Conservation (phyloP, 1,140 invertebrate species). For the Drosophila pseudoananassae region DNA sequence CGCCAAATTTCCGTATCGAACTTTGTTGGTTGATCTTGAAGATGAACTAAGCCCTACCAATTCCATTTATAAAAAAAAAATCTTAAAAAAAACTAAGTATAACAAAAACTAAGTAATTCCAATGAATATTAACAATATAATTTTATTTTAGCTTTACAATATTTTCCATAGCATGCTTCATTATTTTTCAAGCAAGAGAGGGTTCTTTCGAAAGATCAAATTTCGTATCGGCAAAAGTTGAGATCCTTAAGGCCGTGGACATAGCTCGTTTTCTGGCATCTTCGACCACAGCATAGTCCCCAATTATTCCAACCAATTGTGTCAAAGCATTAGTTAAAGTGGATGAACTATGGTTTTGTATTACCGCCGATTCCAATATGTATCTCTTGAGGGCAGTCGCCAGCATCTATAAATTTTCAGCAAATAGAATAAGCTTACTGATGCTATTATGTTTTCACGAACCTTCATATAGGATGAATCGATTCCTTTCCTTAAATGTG, state of each 20-base stretch:
- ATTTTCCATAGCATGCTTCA: conserved; percentile 16
- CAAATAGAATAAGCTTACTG: not conserved
- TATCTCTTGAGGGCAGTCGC: conserved; percentile 26
- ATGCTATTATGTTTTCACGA: not conserved
- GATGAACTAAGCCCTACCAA: not conserved
- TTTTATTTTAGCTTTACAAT: not conserved
- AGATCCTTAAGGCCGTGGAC: conserved; percentile 14
- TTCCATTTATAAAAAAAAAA: not conserved
- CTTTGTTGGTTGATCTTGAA: not conserved
- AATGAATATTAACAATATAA: not conserved
- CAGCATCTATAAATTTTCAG: conserved; percentile 12
- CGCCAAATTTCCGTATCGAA: not conserved
- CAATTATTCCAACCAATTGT: conserved; percentile 21
- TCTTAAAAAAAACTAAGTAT: conserved; percentile 2
- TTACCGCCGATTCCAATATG: conserved; percentile 22
- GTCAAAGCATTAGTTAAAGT: conserved; percentile 20
- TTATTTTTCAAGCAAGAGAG: not conserved
- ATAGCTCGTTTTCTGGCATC: conserved; percentile 35
- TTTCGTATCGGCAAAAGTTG: not conserved
- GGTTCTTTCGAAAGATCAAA: not conserved
- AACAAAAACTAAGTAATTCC: not conserved
- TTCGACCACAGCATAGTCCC: conserved; percentile 27
- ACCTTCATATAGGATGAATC: conserved; percentile 25
- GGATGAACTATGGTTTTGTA: conserved; percentile 25
- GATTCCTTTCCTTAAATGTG: conserved; percentile 37